phyloP scores from a whole-genome alignment of 1,140 invertebrate species.

The Apolygus lucorum region DNA sequence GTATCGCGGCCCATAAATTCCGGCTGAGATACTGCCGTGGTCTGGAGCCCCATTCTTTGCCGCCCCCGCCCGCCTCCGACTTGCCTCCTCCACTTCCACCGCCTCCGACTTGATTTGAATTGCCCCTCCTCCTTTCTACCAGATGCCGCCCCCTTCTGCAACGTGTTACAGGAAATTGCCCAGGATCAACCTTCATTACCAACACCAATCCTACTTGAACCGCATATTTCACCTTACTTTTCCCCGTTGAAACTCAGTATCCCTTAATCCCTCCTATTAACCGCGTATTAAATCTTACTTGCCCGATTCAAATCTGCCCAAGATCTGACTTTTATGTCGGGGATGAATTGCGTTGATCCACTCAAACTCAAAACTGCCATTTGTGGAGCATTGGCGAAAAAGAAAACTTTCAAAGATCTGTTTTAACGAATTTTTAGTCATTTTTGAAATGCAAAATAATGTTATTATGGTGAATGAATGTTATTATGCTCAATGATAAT shows the following conservation, averaged over 20 bases:
- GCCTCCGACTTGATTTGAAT: constrained; percentile 20
- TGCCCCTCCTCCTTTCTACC: constrained; percentile 1
- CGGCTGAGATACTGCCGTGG: constrained; percentile 61
- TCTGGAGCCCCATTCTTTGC: constrained; percentile 40
- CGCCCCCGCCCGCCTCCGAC: neutral
- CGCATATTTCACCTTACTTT: constrained; percentile 17
- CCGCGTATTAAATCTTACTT: neutral
- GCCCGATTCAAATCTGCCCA: neutral
- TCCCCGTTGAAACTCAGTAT: constrained; percentile 8
- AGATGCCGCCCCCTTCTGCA: neutral
- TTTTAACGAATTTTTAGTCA: no score
- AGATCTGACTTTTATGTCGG: no score
- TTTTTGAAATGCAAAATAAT: no score
- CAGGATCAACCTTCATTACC: constrained; percentile 23
- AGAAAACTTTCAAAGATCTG: no score
- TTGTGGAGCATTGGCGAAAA: no score
- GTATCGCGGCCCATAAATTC: constrained; percentile 66
- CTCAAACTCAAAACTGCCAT: no score
- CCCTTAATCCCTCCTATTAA: constrained; percentile 6
- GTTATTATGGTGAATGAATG: no score
- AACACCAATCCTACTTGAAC: constrained; percentile 12
- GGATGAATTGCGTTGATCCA: no score
- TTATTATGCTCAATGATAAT: no score
- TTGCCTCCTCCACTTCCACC: neutral
- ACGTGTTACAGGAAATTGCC: constrained; percentile 23